phyloP scores from a whole-genome alignment of 1,140 invertebrate species.

The Gonatopus flavifemur region DNA sequence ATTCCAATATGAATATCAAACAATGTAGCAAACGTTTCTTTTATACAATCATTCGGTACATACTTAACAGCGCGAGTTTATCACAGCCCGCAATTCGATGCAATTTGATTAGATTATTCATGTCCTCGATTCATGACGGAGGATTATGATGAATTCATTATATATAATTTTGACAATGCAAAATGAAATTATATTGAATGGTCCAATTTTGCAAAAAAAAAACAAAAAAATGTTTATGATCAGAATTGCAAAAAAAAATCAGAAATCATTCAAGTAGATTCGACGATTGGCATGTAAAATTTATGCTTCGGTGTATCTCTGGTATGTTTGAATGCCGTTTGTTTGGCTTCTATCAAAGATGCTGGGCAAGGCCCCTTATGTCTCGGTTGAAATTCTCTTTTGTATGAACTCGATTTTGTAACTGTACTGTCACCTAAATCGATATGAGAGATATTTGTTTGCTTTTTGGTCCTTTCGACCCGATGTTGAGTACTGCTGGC shows the following conservation, averaged over 20 bases:
- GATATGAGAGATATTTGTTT: constrained; percentile 72
- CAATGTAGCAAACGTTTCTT: constrained; percentile 7
- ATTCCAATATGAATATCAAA: too few species aligned
- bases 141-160: too few species aligned
- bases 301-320: constrained; percentile 80
- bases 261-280: constrained; percentile 35
- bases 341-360: constrained; percentile 70
- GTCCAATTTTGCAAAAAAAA: constrained; percentile 11
- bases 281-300: constrained; percentile 71
- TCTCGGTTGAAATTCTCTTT: constrained; percentile 72
- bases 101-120: too few species aligned
- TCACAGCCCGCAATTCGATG: constrained; percentile 40
- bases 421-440: constrained; percentile 66
- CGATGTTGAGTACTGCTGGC: constrained; percentile 51
- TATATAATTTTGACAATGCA: too few species aligned
- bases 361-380: constrained; percentile 75
- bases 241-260: background rate
- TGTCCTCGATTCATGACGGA: too few species aligned
- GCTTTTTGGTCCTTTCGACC: constrained; percentile 60
- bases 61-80: constrained; percentile 22
- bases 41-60: constrained; percentile 4
- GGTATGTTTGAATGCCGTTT: constrained; percentile 77
- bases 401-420: constrained; percentile 69
- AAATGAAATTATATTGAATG: background rate
- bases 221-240: background rate